Base-by-base conservation (phyloP, 2,113 vertebrate species). In the Eudorcas thomsonii region DNA sequence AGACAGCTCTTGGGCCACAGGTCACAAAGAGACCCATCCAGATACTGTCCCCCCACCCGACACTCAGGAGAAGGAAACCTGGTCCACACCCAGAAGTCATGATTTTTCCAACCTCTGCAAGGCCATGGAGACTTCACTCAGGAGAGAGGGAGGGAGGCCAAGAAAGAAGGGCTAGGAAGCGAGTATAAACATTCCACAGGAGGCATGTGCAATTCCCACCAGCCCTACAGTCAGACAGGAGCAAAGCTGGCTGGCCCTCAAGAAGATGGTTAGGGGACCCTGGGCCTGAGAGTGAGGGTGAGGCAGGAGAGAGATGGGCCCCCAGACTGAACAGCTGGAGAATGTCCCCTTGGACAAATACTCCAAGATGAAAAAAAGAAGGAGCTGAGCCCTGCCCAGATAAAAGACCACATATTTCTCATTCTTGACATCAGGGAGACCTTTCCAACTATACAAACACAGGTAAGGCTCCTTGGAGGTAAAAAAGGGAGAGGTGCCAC, bases 41-140 rank as follows among this genome's bases (percentile, higher is more conserved):
- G 50, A 39, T 25, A 64, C 10, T 25, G n/a, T 28, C 30, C 25
- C 2, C 10, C 1, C 1, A 13, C 45, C 21, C 1, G 2, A 67
- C 16, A 1, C 39, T 43, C 74, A 78, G 15, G 23, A 84, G 33
- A 88, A 36, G 26, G 25, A 60, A 85, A n/a, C 5, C 33, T 30
- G 26, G 7, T 6, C 28, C 15, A 2, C 1, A 13, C 54, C 28
- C 36, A 25, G 55, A 16, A 26, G 16, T 3, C 6, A 8, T 6
- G 6, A 30, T 33, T 59, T 55, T 80, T 62, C 15, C 91, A n/a
- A 5, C 7, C 43, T 86, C 81, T 62, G 17, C 87, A 39, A 88
- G 50, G 57, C 33, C 19, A 17, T 6, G 10, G 17, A 50, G 48
- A 64, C 23, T 33, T 83, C 13, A 1, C 62, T 62, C 77, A 43